Percentiles rank a stretch among this genome's conserved stretches.
Evolutionary conservation across 2,113 vertebrate species (phyloP).

Genomic region (Aldabrachelys gigantea): DNA sequence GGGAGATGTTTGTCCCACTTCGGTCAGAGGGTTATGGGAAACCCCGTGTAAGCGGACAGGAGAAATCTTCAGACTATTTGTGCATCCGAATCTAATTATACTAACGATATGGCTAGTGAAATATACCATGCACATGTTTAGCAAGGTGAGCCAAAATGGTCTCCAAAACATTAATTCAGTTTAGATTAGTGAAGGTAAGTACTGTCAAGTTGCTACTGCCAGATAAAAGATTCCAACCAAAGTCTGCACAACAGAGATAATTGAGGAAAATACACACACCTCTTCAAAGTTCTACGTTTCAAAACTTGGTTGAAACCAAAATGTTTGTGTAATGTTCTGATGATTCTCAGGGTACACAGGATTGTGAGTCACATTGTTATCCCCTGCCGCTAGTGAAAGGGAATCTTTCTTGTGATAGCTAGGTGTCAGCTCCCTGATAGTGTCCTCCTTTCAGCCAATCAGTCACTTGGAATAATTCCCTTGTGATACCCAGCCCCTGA

Average conservation of each 20-base stretch:
- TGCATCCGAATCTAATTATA: background rate
- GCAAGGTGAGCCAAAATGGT: background rate
- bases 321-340: background rate
- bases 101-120: background rate
- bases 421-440: too few relatives aligned
- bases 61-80: background rate
- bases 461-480: too few relatives aligned
- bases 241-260: background rate
- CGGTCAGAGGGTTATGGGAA: conserved; percentile 25
- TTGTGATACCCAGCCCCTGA: too few relatives aligned
- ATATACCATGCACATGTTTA: background rate
- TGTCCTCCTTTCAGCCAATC: too few relatives aligned
- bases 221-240: background rate
- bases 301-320: background rate
- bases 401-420: too few relatives aligned
- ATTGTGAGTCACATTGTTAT: too few relatives aligned
- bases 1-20: background rate
- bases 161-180: background rate
- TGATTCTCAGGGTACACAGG: too few relatives aligned
- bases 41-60: background rate
- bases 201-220: background rate
- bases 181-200: background rate
- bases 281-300: background rate
- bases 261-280: background rate
- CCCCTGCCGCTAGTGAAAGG: too few relatives aligned